Evolutionary conservation across 2,797 vertebrate species (phyloP).

Genomic region (Scyliorhinus canicula): DNA sequence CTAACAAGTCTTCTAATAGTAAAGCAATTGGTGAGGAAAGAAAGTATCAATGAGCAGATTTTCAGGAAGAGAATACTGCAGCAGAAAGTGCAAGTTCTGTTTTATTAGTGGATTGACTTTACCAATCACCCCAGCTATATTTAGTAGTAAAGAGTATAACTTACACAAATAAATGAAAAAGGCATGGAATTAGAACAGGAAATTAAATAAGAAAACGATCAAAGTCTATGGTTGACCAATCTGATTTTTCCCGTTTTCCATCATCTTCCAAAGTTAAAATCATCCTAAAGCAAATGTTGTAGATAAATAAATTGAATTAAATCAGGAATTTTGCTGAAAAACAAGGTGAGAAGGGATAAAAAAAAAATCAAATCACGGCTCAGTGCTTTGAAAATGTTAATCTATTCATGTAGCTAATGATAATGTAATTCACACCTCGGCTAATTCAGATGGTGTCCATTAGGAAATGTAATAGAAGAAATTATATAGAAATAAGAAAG

Average conservation of each 20-base stretch:
- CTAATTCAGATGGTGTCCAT: neutral
- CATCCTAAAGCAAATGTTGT: neutral
- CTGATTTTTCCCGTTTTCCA: neutral
- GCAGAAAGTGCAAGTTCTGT: neutral
- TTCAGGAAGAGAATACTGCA: neutral
- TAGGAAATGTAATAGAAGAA: neutral
- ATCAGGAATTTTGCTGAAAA: neutral
- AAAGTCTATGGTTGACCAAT: too few species aligned
- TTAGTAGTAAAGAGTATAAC: neutral
- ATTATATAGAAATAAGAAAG: constrained; percentile 17
- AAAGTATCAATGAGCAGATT: neutral
- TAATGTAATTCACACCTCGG: constrained; percentile 12
- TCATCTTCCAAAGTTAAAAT: neutral
- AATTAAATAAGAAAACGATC: neutral
- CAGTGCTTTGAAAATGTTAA: neutral
- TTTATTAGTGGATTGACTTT: neutral
- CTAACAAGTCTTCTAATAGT: neutral
- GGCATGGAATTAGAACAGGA: neutral
- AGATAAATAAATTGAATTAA: neutral
- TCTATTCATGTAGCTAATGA: constrained; percentile 15
- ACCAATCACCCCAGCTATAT: neutral
- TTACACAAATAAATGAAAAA: neutral
- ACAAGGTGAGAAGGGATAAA: neutral
- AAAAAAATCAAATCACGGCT: neutral
- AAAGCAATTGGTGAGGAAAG: neutral